Evolutionary conservation across 2,113 vertebrate species (phyloP), one percentile per base, ranked within the genome.

Genomic region (Alectura lathami): DNA sequence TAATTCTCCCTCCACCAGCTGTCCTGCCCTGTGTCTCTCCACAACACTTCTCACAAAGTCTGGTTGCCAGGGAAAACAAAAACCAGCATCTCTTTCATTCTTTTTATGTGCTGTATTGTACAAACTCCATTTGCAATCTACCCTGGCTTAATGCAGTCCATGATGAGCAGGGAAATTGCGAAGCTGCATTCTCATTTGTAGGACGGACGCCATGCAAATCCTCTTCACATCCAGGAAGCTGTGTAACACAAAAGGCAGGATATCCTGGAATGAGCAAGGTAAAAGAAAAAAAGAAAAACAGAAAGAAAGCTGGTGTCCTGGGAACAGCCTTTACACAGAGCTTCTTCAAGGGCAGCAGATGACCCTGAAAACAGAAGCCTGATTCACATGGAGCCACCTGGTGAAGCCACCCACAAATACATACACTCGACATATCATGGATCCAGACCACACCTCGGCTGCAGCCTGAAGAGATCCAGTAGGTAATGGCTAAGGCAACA

Each of bases 211-310:
- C 91, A 96, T 70, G 86, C 86, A 94, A 96, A 95, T 88, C 76
- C 60, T 67, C 26, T 80, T 70, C 18, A 24, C 9, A 81, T 68
- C 73, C 76, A 90, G 47, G 54, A 86, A 76, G 59, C 0, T 59
- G 79, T n/a, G 83, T 86, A 86, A 83, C 43, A 92, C 76, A 94
- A 94, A 96, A 86, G 86, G 76, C 88, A 95, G 95, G 94, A 96
- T 84, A 92, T 96, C 94, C 96, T 96, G 92, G 47, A 94, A 93
- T 42, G 1, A 81, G 47, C 26, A 88, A 73, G 5, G 5, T 29
- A 50, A 88, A 89, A 45, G 40, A 40, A 17, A 59, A 17, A 8
- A 9, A 8, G 16, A 27, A 23, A 45, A 21, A 34, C 18, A 57
- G 30, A 56, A 16, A 53, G 27, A 17, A 17, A 13, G 13, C 32